Conservation (phyloP, 1,140 invertebrate species). For the Drosophila gunungcola region DNA sequence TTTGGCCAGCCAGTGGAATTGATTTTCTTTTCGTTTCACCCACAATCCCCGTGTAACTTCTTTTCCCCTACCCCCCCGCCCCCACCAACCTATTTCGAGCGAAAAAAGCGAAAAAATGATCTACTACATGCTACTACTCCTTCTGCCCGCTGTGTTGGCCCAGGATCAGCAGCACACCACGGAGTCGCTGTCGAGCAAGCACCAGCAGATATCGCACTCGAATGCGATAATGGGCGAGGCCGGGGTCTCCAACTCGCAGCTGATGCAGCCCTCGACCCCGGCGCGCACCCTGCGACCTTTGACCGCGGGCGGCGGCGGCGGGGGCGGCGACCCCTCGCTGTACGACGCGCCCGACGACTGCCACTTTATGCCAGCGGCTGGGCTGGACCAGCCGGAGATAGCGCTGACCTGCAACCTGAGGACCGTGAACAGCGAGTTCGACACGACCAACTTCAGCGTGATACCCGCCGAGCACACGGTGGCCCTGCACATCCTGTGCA, state of each 20-base stretch:
- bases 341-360: conserved; percentile 94
- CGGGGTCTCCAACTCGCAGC: conserved; percentile 71
- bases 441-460: conserved; percentile 94
- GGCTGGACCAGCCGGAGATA: conserved; percentile 87
- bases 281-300: conserved; percentile 58
- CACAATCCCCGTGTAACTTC: conserved; percentile 13
- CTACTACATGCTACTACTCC: conserved; percentile 20
- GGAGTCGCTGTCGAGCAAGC: conserved; percentile 41
- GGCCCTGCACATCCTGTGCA: conserved; percentile 91
- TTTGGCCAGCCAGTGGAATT: conserved; percentile 59
- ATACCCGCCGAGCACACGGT: conserved; percentile 93
- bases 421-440: conserved; percentile 92
- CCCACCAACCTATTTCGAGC: conserved; percentile 12
- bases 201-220: conserved; percentile 67
- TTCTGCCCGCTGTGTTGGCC: conserved; percentile 16
- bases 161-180: conserved; percentile 42
- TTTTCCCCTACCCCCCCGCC: no score
- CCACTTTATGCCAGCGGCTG: conserved; percentile 73
- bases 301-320: conserved; percentile 26
- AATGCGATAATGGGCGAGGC: conserved; percentile 83
- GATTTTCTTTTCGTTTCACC: conserved; percentile 65
- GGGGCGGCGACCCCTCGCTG: conserved; percentile 56
- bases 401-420: conserved; percentile 91
- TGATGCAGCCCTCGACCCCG: conserved; percentile 62
- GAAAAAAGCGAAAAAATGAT: no score